Evolutionary conservation across 2,113 vertebrate genomes (phyloP).

Genomic region (Coryphaenoides rupestris): DNA sequence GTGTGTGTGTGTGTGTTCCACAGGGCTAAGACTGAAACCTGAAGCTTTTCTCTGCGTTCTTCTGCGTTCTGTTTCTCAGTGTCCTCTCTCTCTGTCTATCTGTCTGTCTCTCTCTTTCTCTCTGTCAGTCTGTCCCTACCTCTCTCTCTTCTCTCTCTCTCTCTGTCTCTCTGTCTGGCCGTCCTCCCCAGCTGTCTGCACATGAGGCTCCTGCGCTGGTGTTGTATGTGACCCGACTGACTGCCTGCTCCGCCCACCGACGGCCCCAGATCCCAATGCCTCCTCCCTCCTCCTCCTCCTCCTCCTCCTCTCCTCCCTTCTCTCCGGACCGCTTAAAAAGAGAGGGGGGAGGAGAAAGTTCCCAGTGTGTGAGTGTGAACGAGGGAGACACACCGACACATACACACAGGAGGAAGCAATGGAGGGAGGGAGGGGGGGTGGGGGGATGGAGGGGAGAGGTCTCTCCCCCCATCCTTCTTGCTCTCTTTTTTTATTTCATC

Average conservation of each 20-base stretch:
- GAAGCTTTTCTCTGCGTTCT: conserved; percentile 21
- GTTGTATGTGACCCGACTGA: conserved; percentile 31
- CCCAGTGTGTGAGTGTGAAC: conserved; percentile 19
- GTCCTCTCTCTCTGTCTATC: conserved; percentile 24
- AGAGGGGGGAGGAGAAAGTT: conserved; percentile 22
- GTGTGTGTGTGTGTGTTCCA: conserved; percentile 20
- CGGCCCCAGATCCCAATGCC: conserved; percentile 64
- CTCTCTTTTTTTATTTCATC: conserved; percentile 2
- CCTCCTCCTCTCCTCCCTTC: conserved; percentile 65
- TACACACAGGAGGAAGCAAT: conserved; percentile 45
- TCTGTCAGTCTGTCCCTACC: conserved; percentile 13
- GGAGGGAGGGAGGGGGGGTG: neutral
- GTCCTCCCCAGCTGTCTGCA: conserved; percentile 15
- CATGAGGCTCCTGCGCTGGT: conserved; percentile 46
- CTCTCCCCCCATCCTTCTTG: neutral
- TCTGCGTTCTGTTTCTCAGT: too few species aligned
- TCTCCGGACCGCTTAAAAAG: conserved; percentile 66
- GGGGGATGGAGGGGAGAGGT: conserved; percentile 7
- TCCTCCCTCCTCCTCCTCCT: conserved; percentile 62
- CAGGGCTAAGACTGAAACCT: conserved; percentile 6
- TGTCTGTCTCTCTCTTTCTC: conserved; percentile 16
- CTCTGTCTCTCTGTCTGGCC: neutral
- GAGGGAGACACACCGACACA: conserved; percentile 28
- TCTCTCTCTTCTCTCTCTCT: neutral
- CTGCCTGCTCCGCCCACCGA: conserved; percentile 63